Base-by-base conservation (phyloP, 2,888 invertebrate species). In the Hedychridium roseum region DNA sequence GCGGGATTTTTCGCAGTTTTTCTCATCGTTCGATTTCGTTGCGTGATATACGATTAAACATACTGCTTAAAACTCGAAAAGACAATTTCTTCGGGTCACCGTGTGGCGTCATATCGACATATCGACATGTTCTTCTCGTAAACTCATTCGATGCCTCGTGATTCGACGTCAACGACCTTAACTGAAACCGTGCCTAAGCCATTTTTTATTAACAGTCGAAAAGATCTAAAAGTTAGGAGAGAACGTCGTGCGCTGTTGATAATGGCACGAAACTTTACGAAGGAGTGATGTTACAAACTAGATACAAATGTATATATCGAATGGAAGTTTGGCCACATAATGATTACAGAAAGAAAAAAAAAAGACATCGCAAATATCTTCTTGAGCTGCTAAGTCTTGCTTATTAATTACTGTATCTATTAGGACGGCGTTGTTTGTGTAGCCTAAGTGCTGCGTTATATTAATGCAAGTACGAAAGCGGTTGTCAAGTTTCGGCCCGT, bases 401-500 rank as follows among this genome's bases (percentile, higher is more conserved):
- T 68, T 68, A 70, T 64, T 63, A 63, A 62, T 66, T 62, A 61
- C 40, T 66, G 64, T 71, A 74, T 71, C 73, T 70, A 73, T 74
- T 74, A 72, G 66, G 67, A 69, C 67, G 64, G 71, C 70, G 73
- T 70, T 70, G 62, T 55, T 59, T 59, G 62, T 66, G 57, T 64
- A 64, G 68, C 63, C 58, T 62, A 64, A 64, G 62, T 66, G 64
- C 60, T 66, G 60, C 66, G 67, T 69, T 71, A 66, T 57, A 68
- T 68, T 57, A 64, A 66, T 65, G 61, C 68, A 68, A 69, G 57
- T 68, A 65, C 57, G 61, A 73, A 68, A 53, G 45, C 46, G 60
- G 60, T n/a, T 65, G 68, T 68, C 71, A 65, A 74, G 71, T 70
- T 69, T 67, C 60, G 60, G n/a, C n/a, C n/a, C n/a, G n/a, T n/a